Percentiles rank a stretch among this genome's conserved stretches.
Conservation (phyloP, 2,888 invertebrate genomes). For the Polyploca ridens region DNA sequence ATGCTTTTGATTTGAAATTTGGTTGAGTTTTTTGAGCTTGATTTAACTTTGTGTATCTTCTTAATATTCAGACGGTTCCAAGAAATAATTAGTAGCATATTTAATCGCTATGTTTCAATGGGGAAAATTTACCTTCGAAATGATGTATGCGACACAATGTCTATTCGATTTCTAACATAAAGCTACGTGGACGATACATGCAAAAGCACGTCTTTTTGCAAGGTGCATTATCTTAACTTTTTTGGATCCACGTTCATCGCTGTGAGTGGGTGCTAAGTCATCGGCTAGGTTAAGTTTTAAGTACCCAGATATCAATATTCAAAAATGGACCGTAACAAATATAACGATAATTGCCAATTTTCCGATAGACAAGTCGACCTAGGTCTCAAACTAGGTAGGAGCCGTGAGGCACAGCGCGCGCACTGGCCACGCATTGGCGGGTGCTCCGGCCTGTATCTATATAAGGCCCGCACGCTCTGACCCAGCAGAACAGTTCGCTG, state of each 20-base stretch:
- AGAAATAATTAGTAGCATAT: too few relatives aligned
- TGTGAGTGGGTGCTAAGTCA: not conserved
- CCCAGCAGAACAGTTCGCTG: not conserved
- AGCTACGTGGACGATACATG: not conserved
- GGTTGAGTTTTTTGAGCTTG: too few relatives aligned
- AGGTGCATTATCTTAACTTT: not conserved
- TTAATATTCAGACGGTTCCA: too few relatives aligned
- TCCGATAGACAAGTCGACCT: not conserved
- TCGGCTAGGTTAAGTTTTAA: not conserved
- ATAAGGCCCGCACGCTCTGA: constrained; percentile 13
- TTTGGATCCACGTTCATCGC: not conserved
- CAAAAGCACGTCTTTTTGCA: not conserved
- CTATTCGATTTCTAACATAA: not conserved
- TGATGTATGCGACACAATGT: not conserved
- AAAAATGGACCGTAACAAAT: not conserved
- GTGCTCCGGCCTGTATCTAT: not conserved
- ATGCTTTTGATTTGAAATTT: too few relatives aligned
- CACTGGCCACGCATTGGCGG: constrained; percentile 21
- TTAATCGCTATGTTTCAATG: too few relatives aligned
- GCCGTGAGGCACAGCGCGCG: constrained; percentile 17
- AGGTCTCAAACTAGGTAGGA: not conserved
- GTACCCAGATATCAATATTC: not conserved
- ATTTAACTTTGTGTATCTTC: too few relatives aligned
- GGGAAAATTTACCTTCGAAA: too few relatives aligned
- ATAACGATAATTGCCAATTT: not conserved